Conservation (phyloP, 2,113 vertebrate species). For the Limanda limanda region DNA sequence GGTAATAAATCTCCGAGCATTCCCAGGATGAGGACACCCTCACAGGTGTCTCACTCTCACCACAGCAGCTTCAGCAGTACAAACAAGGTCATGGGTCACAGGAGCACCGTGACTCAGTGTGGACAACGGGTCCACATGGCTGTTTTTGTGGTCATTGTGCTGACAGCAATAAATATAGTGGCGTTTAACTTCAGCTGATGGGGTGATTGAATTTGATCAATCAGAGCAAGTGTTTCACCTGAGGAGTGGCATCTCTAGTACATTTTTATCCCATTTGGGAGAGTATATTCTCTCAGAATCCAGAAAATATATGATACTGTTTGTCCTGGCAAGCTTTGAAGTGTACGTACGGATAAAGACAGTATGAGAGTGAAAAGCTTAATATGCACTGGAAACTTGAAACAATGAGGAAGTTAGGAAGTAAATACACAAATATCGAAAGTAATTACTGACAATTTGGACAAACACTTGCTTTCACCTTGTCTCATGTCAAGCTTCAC, state of each 20-base stretch:
- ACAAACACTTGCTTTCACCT: conserved; percentile 36
- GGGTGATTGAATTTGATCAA: neutral
- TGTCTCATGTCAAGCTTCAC: conserved; percentile 32
- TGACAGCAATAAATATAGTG: neutral
- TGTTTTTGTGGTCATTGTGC: conserved; percentile 5
- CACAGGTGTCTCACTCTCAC: conserved; percentile 71
- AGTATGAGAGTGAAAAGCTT: neutral
- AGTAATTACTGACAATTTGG: neutral
- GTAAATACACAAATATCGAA: neutral
- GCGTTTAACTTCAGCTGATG: neutral
- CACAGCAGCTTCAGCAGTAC: conserved; percentile 69
- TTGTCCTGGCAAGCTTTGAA: neutral
- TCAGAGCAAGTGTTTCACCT: too few species aligned
- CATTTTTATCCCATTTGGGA: neutral
- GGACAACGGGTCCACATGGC: conserved; percentile 30
- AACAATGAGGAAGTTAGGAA: neutral
- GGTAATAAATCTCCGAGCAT: conserved; percentile 79
- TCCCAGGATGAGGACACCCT: conserved; percentile 68
- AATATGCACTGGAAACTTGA: neutral
- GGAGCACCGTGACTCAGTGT: conserved; percentile 16
- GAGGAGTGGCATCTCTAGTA: neutral
- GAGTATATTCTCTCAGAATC: neutral
- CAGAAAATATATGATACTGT: neutral
- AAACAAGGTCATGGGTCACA: conserved; percentile 47
- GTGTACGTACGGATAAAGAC: neutral